Evolutionary conservation across 2,888 invertebrate species (phyloP).

Genomic region (Beris morrisii): DNA sequence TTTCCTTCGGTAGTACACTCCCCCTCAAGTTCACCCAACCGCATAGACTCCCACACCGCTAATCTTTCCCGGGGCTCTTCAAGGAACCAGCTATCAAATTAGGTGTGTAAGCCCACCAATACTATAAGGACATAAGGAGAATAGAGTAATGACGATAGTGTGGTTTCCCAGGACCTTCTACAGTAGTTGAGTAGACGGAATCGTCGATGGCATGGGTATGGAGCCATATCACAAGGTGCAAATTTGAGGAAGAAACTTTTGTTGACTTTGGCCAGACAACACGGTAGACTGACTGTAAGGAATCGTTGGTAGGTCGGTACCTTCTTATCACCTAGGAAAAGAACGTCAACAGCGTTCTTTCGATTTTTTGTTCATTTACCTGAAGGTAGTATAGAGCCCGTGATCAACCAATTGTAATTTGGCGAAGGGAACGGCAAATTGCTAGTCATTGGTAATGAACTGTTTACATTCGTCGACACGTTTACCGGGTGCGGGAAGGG

Average conservation of each 20-base stretch:
- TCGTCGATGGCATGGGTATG: background rate
- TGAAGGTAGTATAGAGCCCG: too few relatives aligned
- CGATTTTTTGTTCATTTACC: too few relatives aligned
- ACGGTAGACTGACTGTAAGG: too few relatives aligned
- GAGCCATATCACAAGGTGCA: slow-evolving; percentile 14
- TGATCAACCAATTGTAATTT: too few relatives aligned
- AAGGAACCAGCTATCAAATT: slow-evolving; percentile 14
- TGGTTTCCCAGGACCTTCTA: too few relatives aligned
- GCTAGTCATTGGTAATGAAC: slow-evolving; percentile 37
- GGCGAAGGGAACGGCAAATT: slow-evolving; percentile 22
- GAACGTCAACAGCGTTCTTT: too few relatives aligned
- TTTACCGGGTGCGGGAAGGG: slow-evolving; percentile 4
- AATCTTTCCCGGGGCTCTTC: too few relatives aligned
- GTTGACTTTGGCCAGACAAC: slow-evolving; percentile 6
- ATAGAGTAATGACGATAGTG: slow-evolving; percentile 1
- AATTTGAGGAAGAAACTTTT: slow-evolving; percentile 21
- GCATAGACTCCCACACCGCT: background rate
- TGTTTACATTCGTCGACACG: slow-evolving; percentile 30
- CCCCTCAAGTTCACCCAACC: slow-evolving; percentile 5
- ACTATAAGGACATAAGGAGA: background rate
- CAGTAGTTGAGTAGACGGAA: background rate
- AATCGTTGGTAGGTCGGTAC: too few relatives aligned
- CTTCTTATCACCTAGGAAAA: too few relatives aligned
- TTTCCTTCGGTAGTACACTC: slow-evolving; percentile 10
- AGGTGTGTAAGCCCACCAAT: slow-evolving; percentile 11